These are phyloP conservation scores for Megaceryle torquata DNA, from an alignment of 2,113 vertebrate species.

Conservation along the genomic window DNA sequence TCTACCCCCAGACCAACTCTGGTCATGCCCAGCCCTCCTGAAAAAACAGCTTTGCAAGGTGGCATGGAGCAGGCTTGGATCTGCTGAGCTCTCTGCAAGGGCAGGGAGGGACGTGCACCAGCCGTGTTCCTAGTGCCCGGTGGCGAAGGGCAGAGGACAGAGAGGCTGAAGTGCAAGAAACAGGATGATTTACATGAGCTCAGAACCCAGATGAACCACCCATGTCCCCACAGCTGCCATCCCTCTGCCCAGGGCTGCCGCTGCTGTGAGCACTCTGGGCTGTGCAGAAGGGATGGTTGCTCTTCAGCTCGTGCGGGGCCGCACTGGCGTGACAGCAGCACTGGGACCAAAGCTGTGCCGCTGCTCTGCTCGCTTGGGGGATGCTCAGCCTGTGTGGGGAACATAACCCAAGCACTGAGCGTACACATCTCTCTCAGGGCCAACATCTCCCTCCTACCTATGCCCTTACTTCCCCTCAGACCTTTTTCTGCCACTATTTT, in stretches of 20 bases:
- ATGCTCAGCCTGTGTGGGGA: rapidly evolving
- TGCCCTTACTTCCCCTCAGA: not conserved
- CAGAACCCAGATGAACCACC: not conserved
- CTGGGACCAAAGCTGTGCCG: rapidly evolving
- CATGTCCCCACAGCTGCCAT: not conserved
- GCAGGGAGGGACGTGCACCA: not conserved
- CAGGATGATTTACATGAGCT: not conserved
- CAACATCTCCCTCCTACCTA: not conserved
- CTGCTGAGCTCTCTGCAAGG: not conserved
- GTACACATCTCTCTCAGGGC: not conserved
- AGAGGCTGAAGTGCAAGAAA: not conserved
- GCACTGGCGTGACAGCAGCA: rapidly evolving
- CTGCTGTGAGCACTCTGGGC: not conserved
- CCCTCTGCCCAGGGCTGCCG: not conserved
- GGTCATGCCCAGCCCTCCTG: not conserved
- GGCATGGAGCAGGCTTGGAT: not conserved
- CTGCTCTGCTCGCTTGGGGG: not conserved
- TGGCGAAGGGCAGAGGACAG: not conserved
- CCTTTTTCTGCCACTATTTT: not conserved
- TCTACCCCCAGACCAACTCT: not conserved
- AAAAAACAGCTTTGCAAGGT: not conserved
- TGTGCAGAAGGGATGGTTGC: not conserved
- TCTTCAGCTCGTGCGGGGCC: rapidly evolving
- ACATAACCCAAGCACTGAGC: not conserved
- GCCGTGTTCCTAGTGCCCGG: rapidly evolving